Evolutionary conservation across 2,888 invertebrate species (phyloP).

Genomic region (Perdita meconis): DNA sequence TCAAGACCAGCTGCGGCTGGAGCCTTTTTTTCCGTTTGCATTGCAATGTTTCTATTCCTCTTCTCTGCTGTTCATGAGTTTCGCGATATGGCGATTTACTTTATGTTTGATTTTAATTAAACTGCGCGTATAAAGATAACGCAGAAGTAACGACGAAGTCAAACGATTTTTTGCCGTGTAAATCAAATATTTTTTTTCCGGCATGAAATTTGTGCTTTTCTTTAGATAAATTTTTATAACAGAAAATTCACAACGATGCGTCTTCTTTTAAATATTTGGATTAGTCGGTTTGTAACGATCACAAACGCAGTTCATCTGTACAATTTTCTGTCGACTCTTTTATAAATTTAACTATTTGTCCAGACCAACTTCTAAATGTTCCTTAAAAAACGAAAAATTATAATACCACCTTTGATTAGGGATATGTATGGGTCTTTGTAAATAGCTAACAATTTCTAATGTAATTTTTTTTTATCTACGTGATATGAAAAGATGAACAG

Average conservation of each 20-base stretch:
- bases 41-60: too few relatives aligned
- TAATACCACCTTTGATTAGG: conserved; percentile 28
- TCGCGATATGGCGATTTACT: too few relatives aligned
- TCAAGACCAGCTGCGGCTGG: not conserved
- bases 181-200: too few relatives aligned
- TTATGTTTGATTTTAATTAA: too few relatives aligned
- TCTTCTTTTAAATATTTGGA: too few relatives aligned
- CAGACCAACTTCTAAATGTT: conserved; percentile 26
- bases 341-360: conserved; percentile 22
- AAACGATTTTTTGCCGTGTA: too few relatives aligned
- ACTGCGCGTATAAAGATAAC: too few relatives aligned
- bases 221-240: too few relatives aligned
- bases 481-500: not conserved
- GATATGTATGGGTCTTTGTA: conserved; percentile 40
- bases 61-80: too few relatives aligned
- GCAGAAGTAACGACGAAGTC: too few relatives aligned
- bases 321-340: conserved; percentile 12
- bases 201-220: too few relatives aligned
- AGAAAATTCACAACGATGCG: too few relatives aligned
- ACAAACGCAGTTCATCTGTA: conserved; percentile 22
- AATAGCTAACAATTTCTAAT: conserved; percentile 3
- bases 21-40: not conserved
- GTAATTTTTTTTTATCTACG: not conserved
- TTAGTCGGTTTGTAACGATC: conserved; percentile 21
- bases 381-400: conserved; percentile 27